phyloP scores from a whole-genome alignment of 2,888 invertebrate species.

The Phlogophora meticulosa region DNA sequence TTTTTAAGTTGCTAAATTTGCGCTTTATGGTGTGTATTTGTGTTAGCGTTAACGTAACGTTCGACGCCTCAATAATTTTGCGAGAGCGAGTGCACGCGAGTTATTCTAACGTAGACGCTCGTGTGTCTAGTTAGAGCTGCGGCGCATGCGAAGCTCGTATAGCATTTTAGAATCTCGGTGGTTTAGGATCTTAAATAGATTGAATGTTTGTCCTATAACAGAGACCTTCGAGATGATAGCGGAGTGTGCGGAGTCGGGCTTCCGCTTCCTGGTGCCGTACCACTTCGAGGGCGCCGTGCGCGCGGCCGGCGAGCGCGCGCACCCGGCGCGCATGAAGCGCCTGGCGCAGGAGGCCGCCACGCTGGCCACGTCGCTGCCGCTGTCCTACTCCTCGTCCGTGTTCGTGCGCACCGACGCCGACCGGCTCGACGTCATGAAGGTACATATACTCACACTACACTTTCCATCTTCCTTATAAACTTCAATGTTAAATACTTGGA shows the following conservation, averaged over 20 bases:
- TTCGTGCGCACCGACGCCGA: slow-evolving; percentile 99
- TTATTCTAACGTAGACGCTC: too few species aligned
- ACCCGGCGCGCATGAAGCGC: slow-evolving; percentile 96
- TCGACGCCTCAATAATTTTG: too few species aligned
- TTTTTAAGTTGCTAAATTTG: too few species aligned
- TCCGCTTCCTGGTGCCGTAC: slow-evolving; percentile 96
- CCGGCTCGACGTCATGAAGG: slow-evolving; percentile 98
- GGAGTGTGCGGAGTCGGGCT: slow-evolving; percentile 94
- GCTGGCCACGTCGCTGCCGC: slow-evolving; percentile 97
- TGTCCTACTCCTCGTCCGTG: slow-evolving; percentile 98
- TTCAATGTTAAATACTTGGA: too few species aligned
- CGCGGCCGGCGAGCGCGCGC: slow-evolving; percentile 96
- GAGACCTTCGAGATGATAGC: slow-evolving; percentile 98
- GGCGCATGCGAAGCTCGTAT: too few species aligned
- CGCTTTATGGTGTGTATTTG: too few species aligned
- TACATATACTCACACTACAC: too few species aligned
- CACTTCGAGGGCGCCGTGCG: slow-evolving; percentile 97
- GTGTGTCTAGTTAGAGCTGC: too few species aligned
- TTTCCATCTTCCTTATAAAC: too few species aligned
- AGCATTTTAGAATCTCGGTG: too few species aligned
- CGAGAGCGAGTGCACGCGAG: too few species aligned
- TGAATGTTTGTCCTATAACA: slow-evolving; percentile 71
- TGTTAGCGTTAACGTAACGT: too few species aligned
- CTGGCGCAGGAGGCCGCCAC: slow-evolving; percentile 99
- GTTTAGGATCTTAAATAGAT: neutral